Conservation (phyloP, 2,888 invertebrate species). For the Seladonia tumulorum region DNA sequence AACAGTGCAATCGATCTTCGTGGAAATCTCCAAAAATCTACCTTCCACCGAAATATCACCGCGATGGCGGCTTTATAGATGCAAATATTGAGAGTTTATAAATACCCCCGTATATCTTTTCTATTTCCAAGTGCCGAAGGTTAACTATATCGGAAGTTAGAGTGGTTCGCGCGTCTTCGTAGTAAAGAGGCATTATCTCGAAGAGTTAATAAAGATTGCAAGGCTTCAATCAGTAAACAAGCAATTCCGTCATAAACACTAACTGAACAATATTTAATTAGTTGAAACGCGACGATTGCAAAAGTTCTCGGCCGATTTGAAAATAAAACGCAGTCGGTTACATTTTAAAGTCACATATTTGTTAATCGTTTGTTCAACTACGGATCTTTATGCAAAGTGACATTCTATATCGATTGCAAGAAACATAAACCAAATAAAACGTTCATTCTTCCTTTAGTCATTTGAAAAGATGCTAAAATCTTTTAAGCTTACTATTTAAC, state of each 20-base stretch:
- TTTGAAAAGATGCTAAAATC: too few species aligned
- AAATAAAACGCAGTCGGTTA: background rate
- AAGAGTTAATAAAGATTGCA: slow-evolving; percentile 29
- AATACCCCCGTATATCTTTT: slow-evolving; percentile 53
- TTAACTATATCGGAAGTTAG: slow-evolving; percentile 49
- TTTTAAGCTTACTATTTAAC: too few species aligned
- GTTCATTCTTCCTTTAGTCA: too few species aligned
- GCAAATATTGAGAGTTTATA: slow-evolving; percentile 50
- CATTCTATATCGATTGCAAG: too few species aligned
- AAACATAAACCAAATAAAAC: too few species aligned
- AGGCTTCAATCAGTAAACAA: background rate
- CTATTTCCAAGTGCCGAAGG: slow-evolving; percentile 59
- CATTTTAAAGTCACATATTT: too few species aligned
- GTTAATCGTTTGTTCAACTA: too few species aligned
- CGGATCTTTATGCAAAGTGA: too few species aligned
- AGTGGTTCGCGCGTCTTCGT: slow-evolving; percentile 42
- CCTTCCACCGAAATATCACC: slow-evolving; percentile 16
- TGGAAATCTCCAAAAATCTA: slow-evolving; percentile 7
- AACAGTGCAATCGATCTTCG: background rate
- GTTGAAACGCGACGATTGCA: background rate
- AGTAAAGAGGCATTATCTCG: slow-evolving; percentile 38
- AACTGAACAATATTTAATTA: slow-evolving; percentile 21
- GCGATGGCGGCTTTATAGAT: slow-evolving; percentile 32
- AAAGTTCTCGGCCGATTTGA: background rate
- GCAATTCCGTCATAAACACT: background rate